Evolutionary conservation across 2,113 vertebrate species (phyloP).

Genomic region (Carassius auratus): DNA sequence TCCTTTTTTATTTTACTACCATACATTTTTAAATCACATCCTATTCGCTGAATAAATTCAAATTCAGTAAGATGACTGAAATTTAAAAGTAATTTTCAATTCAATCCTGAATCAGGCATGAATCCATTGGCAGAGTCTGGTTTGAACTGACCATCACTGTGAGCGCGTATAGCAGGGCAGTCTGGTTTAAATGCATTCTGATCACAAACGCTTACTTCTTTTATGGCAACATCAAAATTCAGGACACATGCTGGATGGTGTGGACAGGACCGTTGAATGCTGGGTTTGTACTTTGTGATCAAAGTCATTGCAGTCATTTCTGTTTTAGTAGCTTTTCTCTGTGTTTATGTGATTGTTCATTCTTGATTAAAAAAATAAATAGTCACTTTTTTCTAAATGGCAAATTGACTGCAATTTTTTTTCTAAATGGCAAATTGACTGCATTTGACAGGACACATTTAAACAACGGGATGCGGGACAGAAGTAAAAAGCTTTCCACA

Average conservation of each 20-base stretch:
- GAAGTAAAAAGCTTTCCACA: background rate
- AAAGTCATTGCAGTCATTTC: conserved; percentile 27
- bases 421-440: conserved; percentile 15
- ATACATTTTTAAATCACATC: too few species aligned
- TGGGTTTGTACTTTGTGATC: conserved; percentile 19
- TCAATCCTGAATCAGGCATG: background rate
- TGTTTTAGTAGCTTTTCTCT: conserved; percentile 10
- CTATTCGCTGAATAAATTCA: too few species aligned
- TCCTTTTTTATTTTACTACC: too few species aligned
- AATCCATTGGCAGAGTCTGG: background rate
- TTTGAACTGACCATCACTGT: background rate
- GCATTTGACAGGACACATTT: conserved; percentile 20
- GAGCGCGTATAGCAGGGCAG: background rate
- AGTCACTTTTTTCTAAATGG: conserved; percentile 22
- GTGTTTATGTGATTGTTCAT: background rate
- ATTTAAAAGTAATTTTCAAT: background rate
- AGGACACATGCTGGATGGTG: background rate
- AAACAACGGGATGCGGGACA: background rate
- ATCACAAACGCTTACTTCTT: conserved; percentile 9
- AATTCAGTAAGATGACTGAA: background rate
- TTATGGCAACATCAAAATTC: conserved; percentile 30
- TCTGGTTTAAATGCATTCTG: background rate
- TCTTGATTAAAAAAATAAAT: conserved; percentile 10
- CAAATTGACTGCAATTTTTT: background rate
- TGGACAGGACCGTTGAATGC: background rate